These are phyloP conservation scores for Periophthalmus modestus DNA, from an alignment of 2,113 vertebrate species.

Conservation along the genomic window DNA sequence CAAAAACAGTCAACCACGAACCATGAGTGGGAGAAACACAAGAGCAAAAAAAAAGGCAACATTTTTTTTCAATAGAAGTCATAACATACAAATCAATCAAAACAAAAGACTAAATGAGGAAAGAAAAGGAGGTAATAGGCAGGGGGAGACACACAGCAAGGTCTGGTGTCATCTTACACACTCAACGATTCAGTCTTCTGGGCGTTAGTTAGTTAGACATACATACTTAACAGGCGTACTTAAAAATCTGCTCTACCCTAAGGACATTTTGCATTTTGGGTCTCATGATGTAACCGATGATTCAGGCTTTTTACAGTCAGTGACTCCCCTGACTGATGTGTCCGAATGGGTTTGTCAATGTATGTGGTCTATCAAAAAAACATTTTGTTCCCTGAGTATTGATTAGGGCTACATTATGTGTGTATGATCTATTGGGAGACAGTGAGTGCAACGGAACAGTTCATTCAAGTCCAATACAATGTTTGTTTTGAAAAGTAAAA, in stretches of 20 bases:
- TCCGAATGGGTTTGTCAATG: slow-evolving; percentile 4
- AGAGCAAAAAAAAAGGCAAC: slow-evolving; percentile 40
- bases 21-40: slow-evolving; percentile 19
- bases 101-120: not conserved
- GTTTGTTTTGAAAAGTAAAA: not conserved
- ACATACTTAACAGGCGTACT: not conserved
- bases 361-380: slow-evolving; percentile 6
- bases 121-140: not conserved
- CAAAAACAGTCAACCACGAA: slow-evolving; percentile 22
- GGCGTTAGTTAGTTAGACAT: too few species aligned
- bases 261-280: not conserved
- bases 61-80: slow-evolving; percentile 34
- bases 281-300: not conserved
- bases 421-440: not conserved
- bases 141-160: too few species aligned
- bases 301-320: not conserved
- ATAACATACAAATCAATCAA: not conserved
- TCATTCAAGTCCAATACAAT: not conserved
- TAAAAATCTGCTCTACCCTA: not conserved
- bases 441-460: not conserved
- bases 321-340: not conserved
- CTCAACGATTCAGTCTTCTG: too few species aligned
- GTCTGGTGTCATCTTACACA: too few species aligned
- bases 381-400: not conserved
- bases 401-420: not conserved